phyloP scores from a whole-genome alignment of 2,888 invertebrate genomes.

The Pseudococcus viburni region DNA sequence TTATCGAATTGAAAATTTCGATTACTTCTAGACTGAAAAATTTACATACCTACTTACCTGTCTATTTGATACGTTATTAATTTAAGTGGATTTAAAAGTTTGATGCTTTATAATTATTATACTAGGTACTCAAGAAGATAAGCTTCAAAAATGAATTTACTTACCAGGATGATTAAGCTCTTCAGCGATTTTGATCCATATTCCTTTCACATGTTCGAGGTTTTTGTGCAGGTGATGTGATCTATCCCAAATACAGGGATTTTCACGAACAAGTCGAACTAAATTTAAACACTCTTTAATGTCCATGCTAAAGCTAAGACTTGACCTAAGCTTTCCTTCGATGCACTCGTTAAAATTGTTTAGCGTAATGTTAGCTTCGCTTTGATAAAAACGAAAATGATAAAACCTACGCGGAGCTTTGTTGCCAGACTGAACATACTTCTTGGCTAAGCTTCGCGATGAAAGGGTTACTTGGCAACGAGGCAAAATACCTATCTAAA shows the following conservation, averaged over 20 bases:
- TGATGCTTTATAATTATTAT: too few relatives aligned
- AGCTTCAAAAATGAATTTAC: background rate
- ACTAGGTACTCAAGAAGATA: too few relatives aligned
- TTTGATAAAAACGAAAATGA: background rate
- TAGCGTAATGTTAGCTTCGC: background rate
- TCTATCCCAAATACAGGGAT: conserved; percentile 7
- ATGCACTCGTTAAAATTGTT: too few relatives aligned
- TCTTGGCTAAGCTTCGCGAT: background rate
- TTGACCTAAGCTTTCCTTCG: background rate
- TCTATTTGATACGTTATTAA: too few relatives aligned
- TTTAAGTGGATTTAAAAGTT: too few relatives aligned
- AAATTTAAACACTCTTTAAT: background rate
- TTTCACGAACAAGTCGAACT: background rate
- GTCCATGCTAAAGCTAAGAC: background rate
- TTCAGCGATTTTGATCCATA: background rate
- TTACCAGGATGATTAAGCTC: background rate
- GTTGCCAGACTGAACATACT: background rate
- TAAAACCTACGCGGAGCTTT: background rate
- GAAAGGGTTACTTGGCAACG: background rate
- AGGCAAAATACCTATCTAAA: background rate
- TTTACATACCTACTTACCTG: too few relatives aligned
- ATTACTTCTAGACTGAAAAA: too few relatives aligned
- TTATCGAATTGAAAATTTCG: too few relatives aligned
- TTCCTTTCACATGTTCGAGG: background rate
- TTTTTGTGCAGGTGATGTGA: background rate